Evolutionary conservation across 2,113 vertebrate species (phyloP).

Genomic region (Turnix velox): DNA sequence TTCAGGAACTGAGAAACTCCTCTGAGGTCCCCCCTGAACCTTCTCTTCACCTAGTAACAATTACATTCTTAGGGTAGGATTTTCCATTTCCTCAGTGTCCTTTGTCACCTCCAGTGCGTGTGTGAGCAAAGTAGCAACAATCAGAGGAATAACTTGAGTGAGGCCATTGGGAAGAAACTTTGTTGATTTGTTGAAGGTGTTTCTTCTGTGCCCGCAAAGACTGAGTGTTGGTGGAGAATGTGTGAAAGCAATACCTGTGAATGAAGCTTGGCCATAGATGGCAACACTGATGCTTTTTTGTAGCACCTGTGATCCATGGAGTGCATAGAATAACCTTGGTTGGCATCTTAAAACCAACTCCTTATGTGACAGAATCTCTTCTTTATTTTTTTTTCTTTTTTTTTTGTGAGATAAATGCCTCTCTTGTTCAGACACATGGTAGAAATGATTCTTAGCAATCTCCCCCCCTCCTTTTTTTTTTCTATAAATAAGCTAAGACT

Average conservation of each 20-base stretch:
- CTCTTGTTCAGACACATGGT: slow-evolving; percentile 69
- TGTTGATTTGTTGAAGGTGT: not conserved
- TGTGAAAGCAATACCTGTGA: not conserved
- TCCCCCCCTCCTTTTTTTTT: not conserved
- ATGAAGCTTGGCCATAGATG: not conserved
- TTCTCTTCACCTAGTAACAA: too few species aligned
- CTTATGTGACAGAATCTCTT: slow-evolving; percentile 19
- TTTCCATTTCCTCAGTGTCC: not conserved
- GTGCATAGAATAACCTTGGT: slow-evolving; percentile 35
- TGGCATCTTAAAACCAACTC: slow-evolving; percentile 2
- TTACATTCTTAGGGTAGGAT: not conserved
- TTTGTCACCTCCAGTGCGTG: not conserved
- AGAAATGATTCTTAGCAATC: slow-evolving; percentile 64
- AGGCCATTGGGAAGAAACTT: not conserved
- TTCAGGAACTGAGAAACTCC: too few species aligned
- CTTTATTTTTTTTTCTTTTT: slow-evolving; percentile 62
- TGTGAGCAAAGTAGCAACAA: not conserved
- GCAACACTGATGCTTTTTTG: not conserved
- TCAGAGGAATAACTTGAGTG: not conserved
- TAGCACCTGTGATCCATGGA: slow-evolving; percentile 20
- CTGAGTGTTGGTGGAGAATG: not conserved
- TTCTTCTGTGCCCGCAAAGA: not conserved
- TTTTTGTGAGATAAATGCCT: slow-evolving; percentile 40
- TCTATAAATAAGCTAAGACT: slow-evolving; percentile 78
- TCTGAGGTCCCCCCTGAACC: too few species aligned